Conservation (phyloP, 1,140 invertebrate genomes). For the Pseudomyrmex sp. region DNA sequence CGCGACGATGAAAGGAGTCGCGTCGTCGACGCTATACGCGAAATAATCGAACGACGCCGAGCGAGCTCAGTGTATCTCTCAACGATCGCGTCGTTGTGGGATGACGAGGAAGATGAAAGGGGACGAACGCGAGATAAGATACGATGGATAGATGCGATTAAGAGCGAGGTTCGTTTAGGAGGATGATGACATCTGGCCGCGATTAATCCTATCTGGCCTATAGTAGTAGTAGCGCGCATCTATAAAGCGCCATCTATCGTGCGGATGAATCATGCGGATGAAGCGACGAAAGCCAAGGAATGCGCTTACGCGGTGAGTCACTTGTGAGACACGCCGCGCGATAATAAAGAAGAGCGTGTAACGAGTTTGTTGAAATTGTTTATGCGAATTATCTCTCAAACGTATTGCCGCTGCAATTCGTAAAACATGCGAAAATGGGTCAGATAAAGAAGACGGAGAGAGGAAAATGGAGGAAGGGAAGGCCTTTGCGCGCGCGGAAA, state of each 20-base stretch:
- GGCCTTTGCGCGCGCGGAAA: not conserved
- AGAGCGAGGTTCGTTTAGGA: slow-evolving; percentile 30
- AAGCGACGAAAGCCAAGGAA: slow-evolving; percentile 4
- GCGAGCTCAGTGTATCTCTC: no score
- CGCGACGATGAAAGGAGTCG: not conserved
- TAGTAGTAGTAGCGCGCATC: not conserved
- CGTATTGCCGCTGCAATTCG: not conserved
- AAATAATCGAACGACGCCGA: slow-evolving; percentile 19
- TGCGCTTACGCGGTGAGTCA: not conserved
- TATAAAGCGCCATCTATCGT: not conserved
- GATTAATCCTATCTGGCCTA: slow-evolving; percentile 5
- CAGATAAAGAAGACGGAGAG: not conserved
- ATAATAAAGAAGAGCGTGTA: not conserved
- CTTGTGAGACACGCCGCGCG: not conserved
- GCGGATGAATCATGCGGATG: not conserved
- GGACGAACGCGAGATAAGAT: not conserved
- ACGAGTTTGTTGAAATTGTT: slow-evolving; percentile 12
- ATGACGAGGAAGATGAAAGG: slow-evolving; percentile 7
- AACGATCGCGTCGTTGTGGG: not conserved
- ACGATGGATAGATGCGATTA: slow-evolving; percentile 29
- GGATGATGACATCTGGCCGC: slow-evolving; percentile 8
- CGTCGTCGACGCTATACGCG: not conserved
- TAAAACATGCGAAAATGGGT: not conserved
- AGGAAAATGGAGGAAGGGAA: not conserved
- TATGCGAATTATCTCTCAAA: not conserved